These are phyloP conservation scores for Chloroclystis v-ata DNA, from an alignment of 2,888 invertebrate genomes.

Conservation along the genomic window DNA sequence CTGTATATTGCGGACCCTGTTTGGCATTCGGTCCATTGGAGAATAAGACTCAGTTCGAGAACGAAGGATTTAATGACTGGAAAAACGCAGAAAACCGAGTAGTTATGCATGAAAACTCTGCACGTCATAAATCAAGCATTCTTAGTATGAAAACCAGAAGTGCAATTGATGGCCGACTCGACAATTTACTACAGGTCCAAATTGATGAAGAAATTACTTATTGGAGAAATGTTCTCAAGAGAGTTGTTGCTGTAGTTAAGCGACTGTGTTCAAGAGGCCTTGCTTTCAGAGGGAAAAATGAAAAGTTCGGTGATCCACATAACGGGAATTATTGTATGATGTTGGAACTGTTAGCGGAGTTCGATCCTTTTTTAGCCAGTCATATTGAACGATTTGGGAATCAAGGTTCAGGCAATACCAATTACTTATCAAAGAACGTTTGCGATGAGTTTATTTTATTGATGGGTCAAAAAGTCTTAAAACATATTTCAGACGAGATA, in stretches of 20 bases:
- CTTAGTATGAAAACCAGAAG: background rate
- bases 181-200: conserved; percentile 7
- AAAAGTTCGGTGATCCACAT: conserved; percentile 20
- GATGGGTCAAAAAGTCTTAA: conserved; percentile 5
- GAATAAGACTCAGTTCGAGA: conserved; percentile 4
- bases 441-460: conserved; percentile 5
- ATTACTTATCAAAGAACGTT: background rate
- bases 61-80: conserved; percentile 6
- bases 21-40: conserved; percentile 1
- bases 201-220: conserved; percentile 25
- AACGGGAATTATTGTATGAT: conserved; percentile 24
- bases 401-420: background rate
- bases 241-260: conserved; percentile 26
- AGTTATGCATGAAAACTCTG: conserved; percentile 4
- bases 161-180: background rate
- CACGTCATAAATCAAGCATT: conserved; percentile 1
- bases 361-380: conserved; percentile 17
- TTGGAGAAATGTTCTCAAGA: conserved; percentile 26
- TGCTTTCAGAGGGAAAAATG: conserved; percentile 26
- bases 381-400: conserved; percentile 1
- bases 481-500: background rate
- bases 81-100: background rate
- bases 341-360: conserved; percentile 20
- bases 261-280: conserved; percentile 25
- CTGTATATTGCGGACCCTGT: conserved; percentile 9